Conservation (phyloP, 2,113 vertebrate species). For the Plecturocebus donacophilus region DNA sequence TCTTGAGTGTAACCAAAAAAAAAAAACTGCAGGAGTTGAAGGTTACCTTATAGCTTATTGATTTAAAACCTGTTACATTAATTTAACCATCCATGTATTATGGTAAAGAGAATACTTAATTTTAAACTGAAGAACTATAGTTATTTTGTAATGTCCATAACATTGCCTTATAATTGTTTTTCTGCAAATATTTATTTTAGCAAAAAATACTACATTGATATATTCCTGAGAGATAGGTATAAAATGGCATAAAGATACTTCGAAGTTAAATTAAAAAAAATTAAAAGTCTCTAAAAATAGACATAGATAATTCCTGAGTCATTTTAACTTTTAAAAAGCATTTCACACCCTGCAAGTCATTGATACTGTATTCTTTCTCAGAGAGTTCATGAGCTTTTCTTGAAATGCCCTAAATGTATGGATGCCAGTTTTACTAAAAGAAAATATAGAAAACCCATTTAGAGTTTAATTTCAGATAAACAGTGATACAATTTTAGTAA, state of each 20-base stretch:
- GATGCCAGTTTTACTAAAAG: not conserved
- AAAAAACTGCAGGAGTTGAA: not conserved
- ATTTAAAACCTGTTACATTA: not conserved
- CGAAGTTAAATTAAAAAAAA: not conserved
- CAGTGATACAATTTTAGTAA: not conserved
- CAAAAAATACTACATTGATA: not conserved
- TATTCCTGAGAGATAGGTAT: not conserved
- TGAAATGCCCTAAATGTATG: not conserved
- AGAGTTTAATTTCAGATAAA: not conserved
- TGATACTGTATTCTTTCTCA: not conserved
- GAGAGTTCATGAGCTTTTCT: not conserved
- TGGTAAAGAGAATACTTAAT: not conserved
- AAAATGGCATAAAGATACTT: not conserved
- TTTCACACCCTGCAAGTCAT: not conserved
- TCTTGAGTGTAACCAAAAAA: not conserved
- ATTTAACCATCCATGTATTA: not conserved
- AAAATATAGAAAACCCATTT: not conserved
- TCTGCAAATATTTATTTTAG: not conserved
- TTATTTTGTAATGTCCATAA: not conserved
- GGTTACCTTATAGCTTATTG: not conserved
- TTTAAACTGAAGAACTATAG: not conserved
- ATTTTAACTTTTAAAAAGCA: not conserved
- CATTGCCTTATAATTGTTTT: not conserved
- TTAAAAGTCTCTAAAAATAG: not conserved
- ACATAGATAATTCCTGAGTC: not conserved